phyloP scores from a whole-genome alignment of 2,888 invertebrate genomes.

The Synanthedon andrenaeformis region DNA sequence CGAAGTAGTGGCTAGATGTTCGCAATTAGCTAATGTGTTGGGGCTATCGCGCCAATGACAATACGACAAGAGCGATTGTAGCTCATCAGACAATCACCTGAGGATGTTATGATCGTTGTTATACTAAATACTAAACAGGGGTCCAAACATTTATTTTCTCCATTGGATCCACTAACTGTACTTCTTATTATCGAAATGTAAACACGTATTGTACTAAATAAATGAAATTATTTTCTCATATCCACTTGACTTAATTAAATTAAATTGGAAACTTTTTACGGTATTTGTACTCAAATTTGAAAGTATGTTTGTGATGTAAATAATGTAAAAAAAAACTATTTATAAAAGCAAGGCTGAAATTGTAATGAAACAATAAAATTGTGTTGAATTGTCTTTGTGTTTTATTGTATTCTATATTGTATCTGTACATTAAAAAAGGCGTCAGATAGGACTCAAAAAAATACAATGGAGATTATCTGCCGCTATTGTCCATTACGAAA shows the following conservation, averaged over 20 bases:
- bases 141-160: slow-evolving; percentile 20
- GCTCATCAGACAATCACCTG: slow-evolving; percentile 54
- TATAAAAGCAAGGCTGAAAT: slow-evolving; percentile 69
- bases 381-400: slow-evolving; percentile 42
- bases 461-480: too few species aligned
- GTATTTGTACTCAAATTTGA: slow-evolving; percentile 53
- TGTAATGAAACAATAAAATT: slow-evolving; percentile 69
- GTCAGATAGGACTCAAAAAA: too few species aligned
- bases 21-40: slow-evolving; percentile 76
- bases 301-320: slow-evolving; percentile 53
- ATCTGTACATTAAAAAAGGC: too few species aligned
- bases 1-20: slow-evolving; percentile 80
- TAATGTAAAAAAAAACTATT: slow-evolving; percentile 57
- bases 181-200: slow-evolving; percentile 27
- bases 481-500: too few species aligned
- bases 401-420: slow-evolving; percentile 6
- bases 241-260: slow-evolving; percentile 21
- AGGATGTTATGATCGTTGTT: slow-evolving; percentile 67
- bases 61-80: slow-evolving; percentile 63
- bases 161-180: slow-evolving; percentile 27
- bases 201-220: slow-evolving; percentile 18
- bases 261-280: slow-evolving; percentile 52
- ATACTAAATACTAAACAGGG: slow-evolving; percentile 27
- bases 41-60: slow-evolving; percentile 75
- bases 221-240: slow-evolving; percentile 40